phyloP scores from a whole-genome alignment of 2,113 vertebrate species.

The Phocoena sinus region DNA sequence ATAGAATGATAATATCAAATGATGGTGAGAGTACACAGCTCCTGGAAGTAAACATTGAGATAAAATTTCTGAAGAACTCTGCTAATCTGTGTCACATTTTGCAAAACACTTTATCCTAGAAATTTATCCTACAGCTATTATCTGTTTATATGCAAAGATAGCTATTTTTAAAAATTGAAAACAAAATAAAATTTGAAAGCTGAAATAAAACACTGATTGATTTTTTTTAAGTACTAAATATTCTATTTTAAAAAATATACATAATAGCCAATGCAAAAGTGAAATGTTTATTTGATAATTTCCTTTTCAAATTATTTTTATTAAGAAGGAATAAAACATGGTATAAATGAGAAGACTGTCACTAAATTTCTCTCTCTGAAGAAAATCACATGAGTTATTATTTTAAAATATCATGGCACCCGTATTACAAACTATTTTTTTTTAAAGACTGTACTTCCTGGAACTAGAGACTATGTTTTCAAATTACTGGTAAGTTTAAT shows the following conservation, averaged over 20 bases:
- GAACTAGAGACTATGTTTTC: conserved; percentile 67
- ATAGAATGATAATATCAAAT: background rate
- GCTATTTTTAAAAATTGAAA: background rate
- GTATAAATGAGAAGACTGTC: conserved; percentile 71
- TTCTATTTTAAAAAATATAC: conserved; percentile 83
- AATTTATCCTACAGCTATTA: background rate
- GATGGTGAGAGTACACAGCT: accelerated
- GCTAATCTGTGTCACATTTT: background rate
- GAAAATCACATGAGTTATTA: conserved; percentile 67
- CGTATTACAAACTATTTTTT: conserved; percentile 62
- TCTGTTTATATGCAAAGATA: background rate
- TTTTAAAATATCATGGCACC: conserved; percentile 79
- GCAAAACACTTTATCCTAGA: background rate
- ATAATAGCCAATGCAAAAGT: conserved; percentile 76
- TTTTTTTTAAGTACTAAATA: conserved; percentile 80
- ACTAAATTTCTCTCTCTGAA: conserved; percentile 54
- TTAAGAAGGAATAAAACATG: conserved; percentile 74
- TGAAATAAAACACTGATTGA: background rate
- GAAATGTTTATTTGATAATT: conserved; percentile 68
- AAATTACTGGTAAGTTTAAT: background rate
- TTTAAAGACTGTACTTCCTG: conserved; percentile 69
- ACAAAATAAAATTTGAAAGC: background rate
- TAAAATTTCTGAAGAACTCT: background rate
- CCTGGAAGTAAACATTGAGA: background rate
- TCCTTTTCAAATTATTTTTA: conserved; percentile 64